Conservation (phyloP, 2,113 vertebrate genomes). For the Lethenteron reissneri region DNA sequence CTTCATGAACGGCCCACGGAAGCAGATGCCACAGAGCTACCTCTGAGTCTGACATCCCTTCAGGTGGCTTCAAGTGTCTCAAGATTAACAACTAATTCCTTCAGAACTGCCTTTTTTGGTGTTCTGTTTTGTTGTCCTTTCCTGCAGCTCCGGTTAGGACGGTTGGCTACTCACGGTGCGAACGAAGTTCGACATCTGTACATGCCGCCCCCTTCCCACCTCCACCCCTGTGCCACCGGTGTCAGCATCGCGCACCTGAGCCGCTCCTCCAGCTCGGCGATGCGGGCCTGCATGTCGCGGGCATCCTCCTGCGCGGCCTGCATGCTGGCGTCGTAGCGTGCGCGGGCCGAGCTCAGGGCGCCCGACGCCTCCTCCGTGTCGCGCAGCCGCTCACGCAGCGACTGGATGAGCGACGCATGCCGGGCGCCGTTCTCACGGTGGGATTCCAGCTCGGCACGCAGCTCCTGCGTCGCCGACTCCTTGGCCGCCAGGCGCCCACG, state of each 20-base stretch:
- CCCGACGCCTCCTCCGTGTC: conserved; percentile 28
- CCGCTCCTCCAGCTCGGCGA: conserved; percentile 19
- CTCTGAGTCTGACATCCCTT: no score
- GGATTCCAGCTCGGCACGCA: conserved; percentile 27
- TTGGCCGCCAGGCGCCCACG: conserved; percentile 24
- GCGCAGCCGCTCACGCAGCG: conserved; percentile 23
- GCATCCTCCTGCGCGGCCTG: conserved; percentile 24
- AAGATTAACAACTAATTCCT: no score
- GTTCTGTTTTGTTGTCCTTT: no score
- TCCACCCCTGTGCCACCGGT: no score
- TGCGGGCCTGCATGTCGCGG: conserved; percentile 22
- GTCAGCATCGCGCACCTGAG: conserved; percentile 25
- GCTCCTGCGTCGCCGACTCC: conserved; percentile 26
- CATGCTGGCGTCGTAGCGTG: conserved; percentile 20
- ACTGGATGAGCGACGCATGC: conserved; percentile 27
- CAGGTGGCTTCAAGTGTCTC: no score
- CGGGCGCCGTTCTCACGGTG: conserved; percentile 34
- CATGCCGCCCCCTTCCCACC: no score
- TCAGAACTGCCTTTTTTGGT: no score
- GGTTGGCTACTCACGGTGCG: no score
- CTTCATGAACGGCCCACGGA: no score
- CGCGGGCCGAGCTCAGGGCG: conserved; percentile 18
- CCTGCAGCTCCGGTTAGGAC: no score
- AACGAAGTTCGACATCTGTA: no score
- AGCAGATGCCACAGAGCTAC: no score